A percentile compares a stretch with the other conserved stretches of the same genome.
These are phyloP conservation scores for Calyptomena viridis DNA, from an alignment of 2,113 vertebrate genomes.

Conservation along the genomic window DNA sequence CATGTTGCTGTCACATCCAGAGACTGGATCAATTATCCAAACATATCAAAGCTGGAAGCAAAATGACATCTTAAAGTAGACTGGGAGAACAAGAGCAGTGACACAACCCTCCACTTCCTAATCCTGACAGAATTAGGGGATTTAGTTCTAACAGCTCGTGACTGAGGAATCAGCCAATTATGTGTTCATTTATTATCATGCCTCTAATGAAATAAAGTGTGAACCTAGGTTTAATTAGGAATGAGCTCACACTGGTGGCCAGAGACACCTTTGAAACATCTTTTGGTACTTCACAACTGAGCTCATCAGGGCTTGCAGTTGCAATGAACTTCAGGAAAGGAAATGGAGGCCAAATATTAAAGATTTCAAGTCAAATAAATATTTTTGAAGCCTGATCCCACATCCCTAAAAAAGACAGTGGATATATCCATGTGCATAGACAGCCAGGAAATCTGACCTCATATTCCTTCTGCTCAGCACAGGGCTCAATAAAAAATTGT, in stretches of 20 bases:
- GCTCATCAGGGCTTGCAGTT: neutral
- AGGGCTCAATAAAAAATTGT: neutral
- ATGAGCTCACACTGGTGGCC: neutral
- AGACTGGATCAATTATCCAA: neutral
- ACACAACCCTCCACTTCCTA: neutral
- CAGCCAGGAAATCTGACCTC: neutral
- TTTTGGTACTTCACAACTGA: neutral
- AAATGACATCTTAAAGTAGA: neutral
- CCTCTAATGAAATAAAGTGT: neutral
- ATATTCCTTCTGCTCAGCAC: neutral
- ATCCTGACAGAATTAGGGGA: neutral
- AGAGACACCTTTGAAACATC: neutral
- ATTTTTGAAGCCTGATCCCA: neutral
- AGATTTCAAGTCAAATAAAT: neutral
- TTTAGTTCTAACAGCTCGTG: neutral
- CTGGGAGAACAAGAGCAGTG: neutral
- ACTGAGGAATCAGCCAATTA: neutral
- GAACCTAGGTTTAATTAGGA: neutral
- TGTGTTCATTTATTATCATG: neutral
- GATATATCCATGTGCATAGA: neutral
- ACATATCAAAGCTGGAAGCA: neutral
- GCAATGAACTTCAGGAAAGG: neutral
- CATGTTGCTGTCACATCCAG: neutral
- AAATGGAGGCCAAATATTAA: neutral
- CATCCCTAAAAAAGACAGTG: neutral